Percentiles rank a stretch among this genome's conserved stretches.
phyloP scores from a whole-genome alignment of 2,888 invertebrate species.

The Frankliniella fusca region DNA sequence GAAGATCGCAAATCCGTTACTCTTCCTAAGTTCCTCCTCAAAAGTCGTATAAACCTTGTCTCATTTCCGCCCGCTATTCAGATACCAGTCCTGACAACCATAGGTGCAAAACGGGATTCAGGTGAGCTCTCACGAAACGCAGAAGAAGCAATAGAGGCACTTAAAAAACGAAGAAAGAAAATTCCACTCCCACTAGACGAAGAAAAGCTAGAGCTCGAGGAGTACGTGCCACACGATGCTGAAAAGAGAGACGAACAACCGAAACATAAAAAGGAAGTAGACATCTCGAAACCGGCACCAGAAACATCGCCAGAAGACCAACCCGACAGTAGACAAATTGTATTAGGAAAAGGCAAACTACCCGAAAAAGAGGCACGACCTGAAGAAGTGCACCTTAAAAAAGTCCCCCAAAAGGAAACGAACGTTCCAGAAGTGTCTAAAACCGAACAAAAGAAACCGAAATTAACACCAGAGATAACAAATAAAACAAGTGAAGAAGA shows the following conservation, averaged over 20 bases:
- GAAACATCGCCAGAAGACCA: conserved; percentile 28
- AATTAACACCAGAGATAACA: conserved; percentile 36
- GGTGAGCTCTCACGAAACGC: conserved; percentile 52
- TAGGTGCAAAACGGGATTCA: conserved; percentile 49
- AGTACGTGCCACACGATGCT: conserved; percentile 42
- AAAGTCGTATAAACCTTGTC: conserved; percentile 49
- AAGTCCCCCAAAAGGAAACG: neutral
- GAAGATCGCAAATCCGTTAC: conserved; percentile 45
- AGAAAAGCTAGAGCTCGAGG: conserved; percentile 46
- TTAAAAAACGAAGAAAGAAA: conserved; percentile 48
- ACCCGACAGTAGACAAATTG: conserved; percentile 32
- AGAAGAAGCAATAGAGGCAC: conserved; percentile 50
- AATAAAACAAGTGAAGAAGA: conserved; percentile 44
- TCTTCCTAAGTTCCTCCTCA: conserved; percentile 49
- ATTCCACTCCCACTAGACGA: conserved; percentile 45
- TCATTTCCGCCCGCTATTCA: conserved; percentile 50
- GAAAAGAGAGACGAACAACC: conserved; percentile 32
- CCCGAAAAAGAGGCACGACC: conserved; percentile 27
- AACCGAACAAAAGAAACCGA: neutral
- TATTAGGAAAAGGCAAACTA: conserved; percentile 37
- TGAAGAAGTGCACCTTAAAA: neutral
- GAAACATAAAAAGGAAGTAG: conserved; percentile 27
- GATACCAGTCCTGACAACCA: conserved; percentile 45
- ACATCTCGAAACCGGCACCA: conserved; percentile 29
- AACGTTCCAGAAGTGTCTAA: neutral